These are phyloP conservation scores for Esperia sulphurella DNA, from an alignment of 2,888 invertebrate species.

Conservation along the genomic window DNA sequence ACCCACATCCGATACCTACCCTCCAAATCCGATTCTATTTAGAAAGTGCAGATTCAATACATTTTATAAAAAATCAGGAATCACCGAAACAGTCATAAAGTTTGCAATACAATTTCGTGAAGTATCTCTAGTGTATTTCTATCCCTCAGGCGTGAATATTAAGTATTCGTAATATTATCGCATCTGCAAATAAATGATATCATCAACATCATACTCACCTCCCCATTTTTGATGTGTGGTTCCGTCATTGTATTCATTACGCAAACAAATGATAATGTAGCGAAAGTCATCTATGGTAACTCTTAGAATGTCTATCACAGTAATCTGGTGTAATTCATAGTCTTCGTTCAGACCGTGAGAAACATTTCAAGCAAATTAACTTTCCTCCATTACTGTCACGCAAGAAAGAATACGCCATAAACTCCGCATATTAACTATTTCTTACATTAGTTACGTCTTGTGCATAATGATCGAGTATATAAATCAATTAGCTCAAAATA, in stretches of 20 bases:
- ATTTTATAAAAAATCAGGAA: background rate
- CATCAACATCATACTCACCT: constrained; percentile 21
- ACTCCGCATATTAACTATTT: constrained; percentile 41
- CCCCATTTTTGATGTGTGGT: constrained; percentile 14
- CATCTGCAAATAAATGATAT: constrained; percentile 23
- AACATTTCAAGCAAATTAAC: constrained; percentile 59
- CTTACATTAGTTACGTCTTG: constrained; percentile 41
- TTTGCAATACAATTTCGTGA: background rate
- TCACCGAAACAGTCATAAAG: background rate
- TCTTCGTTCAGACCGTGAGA: constrained; percentile 60
- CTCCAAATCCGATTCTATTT: too few species aligned
- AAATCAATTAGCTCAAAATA: constrained; percentile 49
- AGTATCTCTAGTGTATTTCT: background rate
- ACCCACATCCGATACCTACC: too few species aligned
- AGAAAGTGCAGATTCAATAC: too few species aligned
- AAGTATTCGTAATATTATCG: constrained; percentile 17
- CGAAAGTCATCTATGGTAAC: constrained; percentile 22
- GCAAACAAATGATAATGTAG: constrained; percentile 23
- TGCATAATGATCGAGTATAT: constrained; percentile 37
- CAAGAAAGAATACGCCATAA: constrained; percentile 52
- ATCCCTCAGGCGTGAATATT: background rate
- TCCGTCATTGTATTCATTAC: constrained; percentile 18
- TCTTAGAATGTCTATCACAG: constrained; percentile 18
- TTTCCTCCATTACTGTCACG: constrained; percentile 65
- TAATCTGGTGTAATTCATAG: constrained; percentile 32